These are phyloP conservation scores for Paradoxurus hermaphroditus DNA, from an alignment of 2,113 vertebrate species.

Conservation along the genomic window DNA sequence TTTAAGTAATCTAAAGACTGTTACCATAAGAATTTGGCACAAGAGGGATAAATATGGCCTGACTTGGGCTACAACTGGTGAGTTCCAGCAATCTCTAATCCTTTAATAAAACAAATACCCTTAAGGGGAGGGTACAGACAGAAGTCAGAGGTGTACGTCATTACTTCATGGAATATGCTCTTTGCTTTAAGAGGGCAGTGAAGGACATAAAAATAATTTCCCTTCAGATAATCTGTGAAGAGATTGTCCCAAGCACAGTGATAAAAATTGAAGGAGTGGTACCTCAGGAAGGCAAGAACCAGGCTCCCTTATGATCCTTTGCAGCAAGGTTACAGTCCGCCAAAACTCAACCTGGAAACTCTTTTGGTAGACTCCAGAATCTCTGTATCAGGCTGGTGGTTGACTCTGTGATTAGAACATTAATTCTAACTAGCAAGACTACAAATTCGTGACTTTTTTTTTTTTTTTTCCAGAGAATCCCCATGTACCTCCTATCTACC, in stretches of 20 bases:
- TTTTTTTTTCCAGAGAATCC: not conserved
- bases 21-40: not conserved
- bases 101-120: not conserved
- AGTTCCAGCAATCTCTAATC: not conserved
- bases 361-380: not conserved
- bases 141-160: not conserved
- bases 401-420: not conserved
- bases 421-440: not conserved
- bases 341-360: not conserved
- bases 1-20: not conserved
- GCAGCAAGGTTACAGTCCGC: not conserved
- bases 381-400: not conserved
- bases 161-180: not conserved
- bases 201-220: not conserved
- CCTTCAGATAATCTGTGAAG: not conserved
- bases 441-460: not conserved
- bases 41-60: not conserved
- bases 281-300: not conserved
- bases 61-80: not conserved
- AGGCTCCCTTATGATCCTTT: not conserved
- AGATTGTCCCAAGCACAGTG: not conserved
- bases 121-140: not conserved
- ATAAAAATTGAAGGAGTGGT: not conserved
- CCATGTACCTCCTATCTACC: not conserved
- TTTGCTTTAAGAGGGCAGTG: not conserved